phyloP scores from a whole-genome alignment of 1,140 invertebrate species.

The Caerostris darwini region DNA sequence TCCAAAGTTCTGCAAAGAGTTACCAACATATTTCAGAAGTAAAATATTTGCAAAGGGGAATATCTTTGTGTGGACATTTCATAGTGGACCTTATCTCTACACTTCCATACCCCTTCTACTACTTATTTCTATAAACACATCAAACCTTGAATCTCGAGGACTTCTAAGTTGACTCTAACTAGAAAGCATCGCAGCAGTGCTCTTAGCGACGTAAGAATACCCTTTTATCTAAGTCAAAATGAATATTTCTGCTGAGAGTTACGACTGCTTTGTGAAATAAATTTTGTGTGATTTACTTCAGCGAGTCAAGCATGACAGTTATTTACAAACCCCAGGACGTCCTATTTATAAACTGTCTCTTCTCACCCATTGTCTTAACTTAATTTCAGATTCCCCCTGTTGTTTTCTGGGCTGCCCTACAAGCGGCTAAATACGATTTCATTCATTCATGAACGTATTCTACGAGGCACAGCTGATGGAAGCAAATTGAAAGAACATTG shows the following conservation, averaged over 20 bases:
- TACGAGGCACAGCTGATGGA: background rate
- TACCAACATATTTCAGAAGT: no score
- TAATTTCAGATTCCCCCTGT: conserved; percentile 10
- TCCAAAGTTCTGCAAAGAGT: no score
- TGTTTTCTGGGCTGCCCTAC: background rate
- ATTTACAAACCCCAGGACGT: conserved; percentile 53
- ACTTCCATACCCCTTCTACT: background rate
- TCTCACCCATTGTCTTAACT: conserved; percentile 31
- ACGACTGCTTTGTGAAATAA: conserved; percentile 57
- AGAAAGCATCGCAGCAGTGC: background rate
- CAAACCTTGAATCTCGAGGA: background rate
- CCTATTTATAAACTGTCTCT: conserved; percentile 49
- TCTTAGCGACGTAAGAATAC: conserved; percentile 1
- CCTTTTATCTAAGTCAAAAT: conserved; percentile 18
- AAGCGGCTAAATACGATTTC: background rate
- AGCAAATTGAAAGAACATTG: background rate
- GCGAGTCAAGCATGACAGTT: conserved; percentile 37
- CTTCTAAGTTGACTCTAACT: background rate
- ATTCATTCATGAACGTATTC: background rate
- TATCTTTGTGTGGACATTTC: no score
- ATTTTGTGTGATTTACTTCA: conserved; percentile 56
- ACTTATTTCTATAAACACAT: background rate
- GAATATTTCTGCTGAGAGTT: conserved; percentile 10
- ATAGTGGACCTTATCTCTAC: no score
- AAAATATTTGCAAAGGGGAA: no score